phyloP scores from a whole-genome alignment of 2,888 invertebrate species.

The Catocala fraxini region DNA sequence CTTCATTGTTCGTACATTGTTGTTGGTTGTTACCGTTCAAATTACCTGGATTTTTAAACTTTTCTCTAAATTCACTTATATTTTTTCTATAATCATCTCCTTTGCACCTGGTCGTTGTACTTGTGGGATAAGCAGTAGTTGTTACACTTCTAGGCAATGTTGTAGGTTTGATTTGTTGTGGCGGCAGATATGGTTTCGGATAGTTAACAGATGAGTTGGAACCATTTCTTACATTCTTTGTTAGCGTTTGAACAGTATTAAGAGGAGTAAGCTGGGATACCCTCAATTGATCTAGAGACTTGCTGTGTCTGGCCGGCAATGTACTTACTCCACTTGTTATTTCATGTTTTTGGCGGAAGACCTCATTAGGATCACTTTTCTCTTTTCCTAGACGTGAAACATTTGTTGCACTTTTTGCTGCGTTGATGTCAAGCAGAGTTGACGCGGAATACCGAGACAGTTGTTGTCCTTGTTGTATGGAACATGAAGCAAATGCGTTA shows the following conservation, averaged over 20 bases:
- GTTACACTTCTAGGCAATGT: slow-evolving; percentile 84
- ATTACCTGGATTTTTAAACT: slow-evolving; percentile 88
- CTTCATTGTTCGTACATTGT: slow-evolving; percentile 78
- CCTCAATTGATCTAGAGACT: slow-evolving; percentile 93
- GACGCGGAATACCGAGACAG: slow-evolving; percentile 89
- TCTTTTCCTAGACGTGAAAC: slow-evolving; percentile 68
- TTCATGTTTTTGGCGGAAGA: slow-evolving; percentile 75
- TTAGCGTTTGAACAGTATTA: slow-evolving; percentile 68
- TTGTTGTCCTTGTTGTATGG: slow-evolving; percentile 81
- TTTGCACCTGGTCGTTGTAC: slow-evolving; percentile 81
- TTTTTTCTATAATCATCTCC: slow-evolving; percentile 87
- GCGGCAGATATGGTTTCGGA: slow-evolving; percentile 78
- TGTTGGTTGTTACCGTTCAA: slow-evolving; percentile 51
- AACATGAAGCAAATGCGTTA: slow-evolving; percentile 76
- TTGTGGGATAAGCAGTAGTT: slow-evolving; percentile 80
- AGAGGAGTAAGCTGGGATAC: slow-evolving; percentile 81
- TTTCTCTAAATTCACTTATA: slow-evolving; percentile 89
- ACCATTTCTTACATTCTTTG: slow-evolving; percentile 73
- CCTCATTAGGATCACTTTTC: slow-evolving; percentile 69
- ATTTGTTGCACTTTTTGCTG: slow-evolving; percentile 66
- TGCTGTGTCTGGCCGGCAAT: slow-evolving; percentile 92
- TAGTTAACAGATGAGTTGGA: slow-evolving; percentile 82
- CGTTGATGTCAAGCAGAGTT: slow-evolving; percentile 83
- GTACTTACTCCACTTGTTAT: slow-evolving; percentile 84
- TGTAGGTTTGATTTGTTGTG: slow-evolving; percentile 80